Conservation (phyloP, 2,888 invertebrate genomes). For the Fragum whitleyi region DNA sequence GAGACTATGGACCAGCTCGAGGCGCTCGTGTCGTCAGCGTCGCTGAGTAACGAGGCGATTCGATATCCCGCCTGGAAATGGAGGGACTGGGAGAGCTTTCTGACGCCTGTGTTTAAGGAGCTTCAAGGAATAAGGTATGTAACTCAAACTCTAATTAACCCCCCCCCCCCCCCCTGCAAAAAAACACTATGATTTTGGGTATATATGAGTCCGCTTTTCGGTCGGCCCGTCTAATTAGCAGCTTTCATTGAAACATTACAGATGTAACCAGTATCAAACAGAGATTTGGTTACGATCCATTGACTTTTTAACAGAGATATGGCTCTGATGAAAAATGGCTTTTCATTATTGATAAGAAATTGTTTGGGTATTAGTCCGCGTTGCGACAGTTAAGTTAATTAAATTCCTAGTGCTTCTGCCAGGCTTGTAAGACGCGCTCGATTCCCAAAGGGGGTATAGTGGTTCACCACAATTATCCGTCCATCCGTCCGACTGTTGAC, state of each 20-base stretch:
- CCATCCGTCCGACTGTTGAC: too few species aligned
- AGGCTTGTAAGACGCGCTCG: too few species aligned
- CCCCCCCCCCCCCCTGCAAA: not conserved
- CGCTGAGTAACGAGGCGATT: not conserved
- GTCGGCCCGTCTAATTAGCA: not conserved
- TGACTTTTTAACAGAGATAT: too few species aligned
- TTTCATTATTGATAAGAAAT: too few species aligned
- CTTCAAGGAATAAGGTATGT: not conserved
- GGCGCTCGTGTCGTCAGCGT: not conserved
- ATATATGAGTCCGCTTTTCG: not conserved
- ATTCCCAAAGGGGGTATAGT: too few species aligned
- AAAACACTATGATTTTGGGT: not conserved
- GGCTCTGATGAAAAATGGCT: too few species aligned
- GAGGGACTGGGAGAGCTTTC: conserved; percentile 4
- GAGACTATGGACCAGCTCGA: not conserved
- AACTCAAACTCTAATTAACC: not conserved
- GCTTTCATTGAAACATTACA: not conserved
- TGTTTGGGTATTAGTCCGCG: too few species aligned
- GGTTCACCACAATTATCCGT: too few species aligned
- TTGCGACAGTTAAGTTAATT: too few species aligned
- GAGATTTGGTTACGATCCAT: too few species aligned
- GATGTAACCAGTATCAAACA: too few species aligned
- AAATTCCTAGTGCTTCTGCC: too few species aligned
- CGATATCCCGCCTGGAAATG: conserved; percentile 7
- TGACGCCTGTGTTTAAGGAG: not conserved